phyloP scores from a whole-genome alignment of 2,797 vertebrate genomes.

The Poliocrania exsul region DNA sequence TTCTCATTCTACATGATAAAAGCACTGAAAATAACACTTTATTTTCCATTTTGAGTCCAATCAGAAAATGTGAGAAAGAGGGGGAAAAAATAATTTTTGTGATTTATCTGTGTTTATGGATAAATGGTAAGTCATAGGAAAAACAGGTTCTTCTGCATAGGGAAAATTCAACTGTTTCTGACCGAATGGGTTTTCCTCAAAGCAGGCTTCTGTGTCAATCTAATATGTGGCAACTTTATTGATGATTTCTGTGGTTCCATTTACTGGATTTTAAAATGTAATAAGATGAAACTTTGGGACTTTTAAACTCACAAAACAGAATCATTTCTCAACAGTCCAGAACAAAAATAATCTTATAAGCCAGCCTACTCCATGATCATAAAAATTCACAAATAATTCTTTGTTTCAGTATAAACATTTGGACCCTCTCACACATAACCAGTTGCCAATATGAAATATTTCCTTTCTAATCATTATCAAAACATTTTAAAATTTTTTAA shows the following conservation, averaged over 20 bases:
- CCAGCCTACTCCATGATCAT: neutral
- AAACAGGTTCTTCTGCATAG: neutral
- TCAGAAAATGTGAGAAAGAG: neutral
- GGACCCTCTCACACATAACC: neutral
- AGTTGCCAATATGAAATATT: neutral
- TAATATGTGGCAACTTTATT: neutral
- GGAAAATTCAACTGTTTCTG: neutral
- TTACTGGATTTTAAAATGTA: neutral
- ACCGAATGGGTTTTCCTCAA: neutral
- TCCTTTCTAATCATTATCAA: neutral
- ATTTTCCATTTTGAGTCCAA: neutral
- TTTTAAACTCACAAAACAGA: neutral
- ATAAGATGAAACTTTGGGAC: neutral
- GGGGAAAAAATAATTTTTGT: neutral
- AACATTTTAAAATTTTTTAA: neutral
- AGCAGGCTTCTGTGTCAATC: neutral
- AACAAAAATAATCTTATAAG: neutral
- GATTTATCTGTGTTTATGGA: neutral
- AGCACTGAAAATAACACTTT: neutral
- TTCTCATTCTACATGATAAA: neutral
- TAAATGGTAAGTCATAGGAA: neutral
- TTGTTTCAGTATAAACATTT: neutral
- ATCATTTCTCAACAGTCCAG: neutral
- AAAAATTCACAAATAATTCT: neutral
- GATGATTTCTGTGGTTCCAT: neutral